Evolutionary conservation across 2,797 vertebrate genomes (phyloP).

Genomic region (Spondyliosoma cantharus): DNA sequence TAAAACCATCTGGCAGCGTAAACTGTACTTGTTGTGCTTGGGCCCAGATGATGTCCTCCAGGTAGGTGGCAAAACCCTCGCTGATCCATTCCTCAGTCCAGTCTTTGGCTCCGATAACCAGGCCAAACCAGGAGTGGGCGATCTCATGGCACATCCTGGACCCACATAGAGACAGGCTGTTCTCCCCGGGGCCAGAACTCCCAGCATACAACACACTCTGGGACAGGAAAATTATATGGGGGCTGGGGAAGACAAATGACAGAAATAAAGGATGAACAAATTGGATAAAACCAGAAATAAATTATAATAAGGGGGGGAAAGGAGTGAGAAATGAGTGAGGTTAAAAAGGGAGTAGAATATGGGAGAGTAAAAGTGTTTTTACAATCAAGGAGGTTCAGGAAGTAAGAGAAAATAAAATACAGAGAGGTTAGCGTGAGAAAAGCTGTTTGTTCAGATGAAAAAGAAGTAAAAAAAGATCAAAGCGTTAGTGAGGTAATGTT

Average conservation of each 20-base stretch:
- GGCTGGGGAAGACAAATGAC: slow-evolving; percentile 84
- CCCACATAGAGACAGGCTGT: slow-evolving; percentile 86
- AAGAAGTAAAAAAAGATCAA: slow-evolving; percentile 56
- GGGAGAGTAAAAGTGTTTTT: slow-evolving; percentile 17
- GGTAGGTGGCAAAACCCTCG: slow-evolving; percentile 96
- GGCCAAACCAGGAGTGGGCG: slow-evolving; percentile 96
- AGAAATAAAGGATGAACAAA: slow-evolving; percentile 40
- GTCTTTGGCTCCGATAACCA: slow-evolving; percentile 94
- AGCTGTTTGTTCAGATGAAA: neutral
- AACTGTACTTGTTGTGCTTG: slow-evolving; percentile 88
- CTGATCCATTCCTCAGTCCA: slow-evolving; percentile 99
- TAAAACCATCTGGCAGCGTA: neutral
- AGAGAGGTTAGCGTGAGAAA: neutral
- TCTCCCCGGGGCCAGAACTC: slow-evolving; percentile 46
- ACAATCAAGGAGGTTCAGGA: slow-evolving; percentile 18
- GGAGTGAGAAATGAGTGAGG: slow-evolving; percentile 3
- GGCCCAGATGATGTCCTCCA: slow-evolving; percentile 95
- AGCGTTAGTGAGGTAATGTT: slow-evolving; percentile 59
- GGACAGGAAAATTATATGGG: slow-evolving; percentile 96
- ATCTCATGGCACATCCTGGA: slow-evolving; percentile 96
- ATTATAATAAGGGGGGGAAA: slow-evolving; percentile 4
- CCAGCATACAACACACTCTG: slow-evolving; percentile 87
- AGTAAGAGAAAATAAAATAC: slow-evolving; percentile 31
- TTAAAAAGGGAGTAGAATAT: slow-evolving; percentile 17
- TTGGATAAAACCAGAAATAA: slow-evolving; percentile 1